These are phyloP conservation scores for Musca vetustissima DNA, from an alignment of 1,140 invertebrate species.

Conservation along the genomic window DNA sequence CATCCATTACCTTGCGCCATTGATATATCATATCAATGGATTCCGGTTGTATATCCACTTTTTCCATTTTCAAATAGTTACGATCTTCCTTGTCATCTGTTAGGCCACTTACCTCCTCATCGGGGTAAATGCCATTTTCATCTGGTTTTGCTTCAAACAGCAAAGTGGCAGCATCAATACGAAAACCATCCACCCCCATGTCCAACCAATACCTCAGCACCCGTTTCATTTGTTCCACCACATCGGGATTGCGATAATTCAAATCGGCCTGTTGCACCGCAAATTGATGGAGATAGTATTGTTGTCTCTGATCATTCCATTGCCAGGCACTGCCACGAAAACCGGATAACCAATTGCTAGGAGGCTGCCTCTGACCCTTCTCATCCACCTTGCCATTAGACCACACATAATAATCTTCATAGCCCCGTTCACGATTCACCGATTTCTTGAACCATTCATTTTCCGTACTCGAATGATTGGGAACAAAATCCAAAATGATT, in stretches of 20 bases:
- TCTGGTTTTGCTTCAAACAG: conserved; percentile 60
- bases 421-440: conserved; percentile 59
- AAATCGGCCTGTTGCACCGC: conserved; percentile 67
- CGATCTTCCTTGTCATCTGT: conserved; percentile 58
- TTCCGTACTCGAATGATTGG: conserved; percentile 74
- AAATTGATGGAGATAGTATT: conserved; percentile 73
- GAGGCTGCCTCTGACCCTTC: conserved; percentile 52
- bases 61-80: conserved; percentile 64
- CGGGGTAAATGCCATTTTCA: conserved; percentile 57
- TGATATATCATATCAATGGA: conserved; percentile 64
- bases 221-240: conserved; percentile 69
- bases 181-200: conserved; percentile 74
- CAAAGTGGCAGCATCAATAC: conserved; percentile 66
- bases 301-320: conserved; percentile 60
- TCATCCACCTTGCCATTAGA: conserved; percentile 55
- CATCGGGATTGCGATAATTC: conserved; percentile 66
- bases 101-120: conserved; percentile 61
- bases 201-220: conserved; percentile 74
- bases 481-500: conserved; percentile 56
- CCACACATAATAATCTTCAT: conserved; percentile 75
- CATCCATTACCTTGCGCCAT: conserved; percentile 64
- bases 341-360: conserved; percentile 70
- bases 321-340: conserved; percentile 66
- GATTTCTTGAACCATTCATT: conserved; percentile 73
- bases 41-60: conserved; percentile 64